Evolutionary conservation across 1,140 invertebrate genomes (phyloP).

Genomic region (Halesus radiatus): DNA sequence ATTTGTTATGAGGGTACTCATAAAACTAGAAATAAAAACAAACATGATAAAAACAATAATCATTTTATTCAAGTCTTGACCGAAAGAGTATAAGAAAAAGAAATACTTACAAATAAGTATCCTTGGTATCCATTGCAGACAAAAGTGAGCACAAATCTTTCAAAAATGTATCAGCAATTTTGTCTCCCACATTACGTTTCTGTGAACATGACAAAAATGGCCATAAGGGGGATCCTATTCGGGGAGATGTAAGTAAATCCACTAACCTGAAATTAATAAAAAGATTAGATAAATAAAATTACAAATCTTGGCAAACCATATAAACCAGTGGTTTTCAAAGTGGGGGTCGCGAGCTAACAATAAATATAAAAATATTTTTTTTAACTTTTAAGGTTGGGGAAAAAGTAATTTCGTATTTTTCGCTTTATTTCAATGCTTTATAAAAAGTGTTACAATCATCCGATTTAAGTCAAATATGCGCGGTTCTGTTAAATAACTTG

Average conservation of each 20-base stretch:
- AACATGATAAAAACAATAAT: constrained; percentile 19
- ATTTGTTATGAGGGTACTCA: constrained; percentile 89
- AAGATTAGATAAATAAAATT: background rate
- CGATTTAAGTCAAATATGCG: constrained; percentile 24
- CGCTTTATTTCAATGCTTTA: constrained; percentile 21
- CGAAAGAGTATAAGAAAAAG: background rate
- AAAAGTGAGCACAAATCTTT: constrained; percentile 74
- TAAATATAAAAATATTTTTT: too few relatives aligned
- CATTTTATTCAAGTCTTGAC: background rate
- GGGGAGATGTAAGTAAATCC: constrained; percentile 78
- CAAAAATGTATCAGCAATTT: constrained; percentile 70
- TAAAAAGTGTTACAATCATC: constrained; percentile 25
- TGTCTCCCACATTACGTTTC: constrained; percentile 63
- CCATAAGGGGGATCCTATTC: constrained; percentile 79
- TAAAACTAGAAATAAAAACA: constrained; percentile 78
- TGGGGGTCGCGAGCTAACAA: too few relatives aligned
- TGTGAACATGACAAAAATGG: constrained; percentile 71
- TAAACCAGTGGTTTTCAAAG: too few relatives aligned
- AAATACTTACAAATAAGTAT: constrained; percentile 85
- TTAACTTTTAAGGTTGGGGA: constrained; percentile 18
- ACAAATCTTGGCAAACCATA: too few relatives aligned
- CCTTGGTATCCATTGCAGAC: constrained; percentile 78
- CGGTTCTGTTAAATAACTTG: constrained; percentile 14
- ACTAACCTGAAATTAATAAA: constrained; percentile 67
- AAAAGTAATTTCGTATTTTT: constrained; percentile 28